Percentiles rank a stretch among this genome's conserved stretches.
Conservation (phyloP, 1,140 invertebrate genomes). For the Helicoverpa armigera region DNA sequence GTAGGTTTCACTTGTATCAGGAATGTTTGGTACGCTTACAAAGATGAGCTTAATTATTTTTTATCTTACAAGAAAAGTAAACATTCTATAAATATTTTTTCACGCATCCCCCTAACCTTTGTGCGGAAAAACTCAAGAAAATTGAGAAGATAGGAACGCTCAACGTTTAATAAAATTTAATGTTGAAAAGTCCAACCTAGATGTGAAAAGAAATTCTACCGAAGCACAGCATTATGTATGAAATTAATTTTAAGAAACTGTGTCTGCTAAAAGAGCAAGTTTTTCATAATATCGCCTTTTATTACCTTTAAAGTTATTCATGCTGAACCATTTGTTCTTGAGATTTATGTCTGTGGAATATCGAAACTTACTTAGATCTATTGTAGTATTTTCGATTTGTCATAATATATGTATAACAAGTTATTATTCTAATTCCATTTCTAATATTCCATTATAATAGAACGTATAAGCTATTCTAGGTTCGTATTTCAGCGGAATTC, state of each 20-base stretch:
- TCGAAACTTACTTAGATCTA: neutral
- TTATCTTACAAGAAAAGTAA: neutral
- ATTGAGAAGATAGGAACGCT: neutral
- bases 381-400: slow-evolving; percentile 13
- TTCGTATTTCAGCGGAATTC: neutral
- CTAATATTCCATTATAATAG: neutral
- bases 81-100: neutral
- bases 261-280: slow-evolving; percentile 7
- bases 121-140: slow-evolving; percentile 23
- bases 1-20: too few species aligned
- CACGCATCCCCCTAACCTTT: slow-evolving; percentile 18
- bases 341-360: slow-evolving; percentile 3
- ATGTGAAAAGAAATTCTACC: slow-evolving; percentile 33
- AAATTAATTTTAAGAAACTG: slow-evolving; percentile 36
- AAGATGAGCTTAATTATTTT: slow-evolving; percentile 31
- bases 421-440: neutral
- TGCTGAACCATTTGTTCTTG: neutral
- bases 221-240: slow-evolving; percentile 25
- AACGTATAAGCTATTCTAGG: neutral
- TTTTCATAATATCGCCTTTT: slow-evolving; percentile 14
- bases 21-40: neutral
- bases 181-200: slow-evolving; percentile 28
- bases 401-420: neutral
- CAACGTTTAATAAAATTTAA: slow-evolving; percentile 40
- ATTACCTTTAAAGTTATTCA: slow-evolving; percentile 22